Conservation (phyloP, 2,797 vertebrate species). For the Amblyraja radiata region DNA sequence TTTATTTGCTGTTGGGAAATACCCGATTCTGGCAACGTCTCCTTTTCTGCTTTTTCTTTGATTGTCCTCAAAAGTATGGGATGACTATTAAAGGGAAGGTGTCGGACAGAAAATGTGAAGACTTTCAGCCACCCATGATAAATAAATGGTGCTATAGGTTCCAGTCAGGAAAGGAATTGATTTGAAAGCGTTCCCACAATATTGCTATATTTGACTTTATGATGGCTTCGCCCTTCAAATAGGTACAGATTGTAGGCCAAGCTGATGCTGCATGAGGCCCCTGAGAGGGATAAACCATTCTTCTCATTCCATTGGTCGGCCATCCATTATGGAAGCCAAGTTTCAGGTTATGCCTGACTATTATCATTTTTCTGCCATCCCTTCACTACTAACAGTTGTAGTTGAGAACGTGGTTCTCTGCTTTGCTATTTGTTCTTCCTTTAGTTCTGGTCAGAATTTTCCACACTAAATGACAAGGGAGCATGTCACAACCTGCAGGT, state of each 20-base stretch:
- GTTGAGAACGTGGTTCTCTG: not conserved
- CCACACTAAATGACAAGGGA: not conserved
- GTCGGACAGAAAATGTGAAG: not conserved
- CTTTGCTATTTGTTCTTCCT: not conserved
- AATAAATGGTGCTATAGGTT: not conserved
- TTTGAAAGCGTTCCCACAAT: not conserved
- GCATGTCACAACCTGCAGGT: not conserved
- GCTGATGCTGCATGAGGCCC: not conserved
- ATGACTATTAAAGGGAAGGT: not conserved
- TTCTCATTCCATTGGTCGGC: not conserved
- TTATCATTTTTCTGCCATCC: not conserved
- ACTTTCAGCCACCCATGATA: not conserved
- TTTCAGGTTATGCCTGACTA: not conserved
- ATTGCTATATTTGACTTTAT: not conserved
- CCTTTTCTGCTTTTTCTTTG: not conserved
- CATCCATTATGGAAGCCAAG: not conserved
- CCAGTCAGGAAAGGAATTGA: not conserved
- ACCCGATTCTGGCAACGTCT: not conserved
- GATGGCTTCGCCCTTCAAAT: not conserved
- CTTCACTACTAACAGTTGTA: not conserved
- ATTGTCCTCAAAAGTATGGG: not conserved
- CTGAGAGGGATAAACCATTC: not conserved
- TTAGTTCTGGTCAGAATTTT: not conserved
- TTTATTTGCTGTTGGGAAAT: not conserved
- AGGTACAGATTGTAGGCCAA: not conserved